A percentile compares a stretch with the other conserved stretches of the same genome.
phyloP scores from a whole-genome alignment of 2,888 invertebrate genomes.

The Cotesia congregata region DNA sequence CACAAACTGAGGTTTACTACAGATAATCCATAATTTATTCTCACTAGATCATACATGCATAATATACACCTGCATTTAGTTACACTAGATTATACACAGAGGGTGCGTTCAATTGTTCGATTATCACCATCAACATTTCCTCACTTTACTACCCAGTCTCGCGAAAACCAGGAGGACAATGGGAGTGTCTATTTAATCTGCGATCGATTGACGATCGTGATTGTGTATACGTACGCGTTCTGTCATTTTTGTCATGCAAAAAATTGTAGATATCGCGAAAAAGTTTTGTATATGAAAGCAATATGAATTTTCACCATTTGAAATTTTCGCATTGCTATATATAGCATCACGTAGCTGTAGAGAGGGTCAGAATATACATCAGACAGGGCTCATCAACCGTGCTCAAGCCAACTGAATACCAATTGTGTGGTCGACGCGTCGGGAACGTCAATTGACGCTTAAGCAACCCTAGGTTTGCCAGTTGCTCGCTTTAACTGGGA shows the following conservation, averaged over 20 bases:
- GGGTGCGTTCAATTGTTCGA: constrained; percentile 43
- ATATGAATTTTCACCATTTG: constrained; percentile 36
- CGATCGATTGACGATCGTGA: constrained; percentile 9
- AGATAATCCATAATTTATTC: constrained; percentile 44
- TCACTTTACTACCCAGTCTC: constrained; percentile 4
- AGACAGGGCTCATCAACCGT: constrained; percentile 59
- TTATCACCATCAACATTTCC: constrained; percentile 46
- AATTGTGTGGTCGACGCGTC: constrained; percentile 49
- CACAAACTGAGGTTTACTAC: background rate
- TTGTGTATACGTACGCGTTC: background rate
- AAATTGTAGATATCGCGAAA: too few relatives aligned
- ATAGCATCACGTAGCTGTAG: constrained; percentile 50
- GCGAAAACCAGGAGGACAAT: background rate
- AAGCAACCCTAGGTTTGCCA: constrained; percentile 9
- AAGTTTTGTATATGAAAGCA: background rate
- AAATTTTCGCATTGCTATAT: constrained; percentile 43
- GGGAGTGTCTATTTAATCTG: constrained; percentile 23
- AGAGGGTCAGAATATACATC: constrained; percentile 52
- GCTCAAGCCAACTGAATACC: constrained; percentile 59
- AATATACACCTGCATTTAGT: constrained; percentile 31
- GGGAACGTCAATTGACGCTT: constrained; percentile 37
- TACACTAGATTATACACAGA: constrained; percentile 40
- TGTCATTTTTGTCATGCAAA: too few relatives aligned
- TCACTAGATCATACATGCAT: constrained; percentile 36
- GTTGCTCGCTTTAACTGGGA: constrained; percentile 18